These are phyloP conservation scores for Mellivora capensis DNA, from an alignment of 2,113 vertebrate species.

Conservation along the genomic window DNA sequence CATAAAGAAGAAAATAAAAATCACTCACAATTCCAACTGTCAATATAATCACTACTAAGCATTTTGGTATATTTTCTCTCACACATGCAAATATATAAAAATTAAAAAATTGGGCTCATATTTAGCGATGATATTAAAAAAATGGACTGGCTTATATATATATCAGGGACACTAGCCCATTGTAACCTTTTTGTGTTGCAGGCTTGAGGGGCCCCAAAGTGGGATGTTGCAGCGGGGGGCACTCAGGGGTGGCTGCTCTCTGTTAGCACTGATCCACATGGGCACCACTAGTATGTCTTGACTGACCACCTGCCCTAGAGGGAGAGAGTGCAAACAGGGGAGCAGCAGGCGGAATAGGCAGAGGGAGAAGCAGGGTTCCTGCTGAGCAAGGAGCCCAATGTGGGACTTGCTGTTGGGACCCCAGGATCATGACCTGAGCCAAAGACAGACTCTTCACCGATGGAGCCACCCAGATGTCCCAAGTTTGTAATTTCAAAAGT, in stretches of 20 bases:
- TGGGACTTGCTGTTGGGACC: too few relatives aligned
- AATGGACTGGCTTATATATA: neutral
- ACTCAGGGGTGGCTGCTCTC: fast-evolving
- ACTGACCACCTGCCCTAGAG: neutral
- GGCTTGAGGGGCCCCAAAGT: neutral
- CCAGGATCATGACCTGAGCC: too few relatives aligned
- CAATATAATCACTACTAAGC: neutral
- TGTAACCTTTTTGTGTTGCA: neutral
- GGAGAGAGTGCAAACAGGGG: too few relatives aligned
- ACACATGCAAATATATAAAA: neutral
- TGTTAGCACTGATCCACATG: neutral
- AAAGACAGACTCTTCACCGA: too few relatives aligned
- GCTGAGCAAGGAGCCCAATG: too few relatives aligned
- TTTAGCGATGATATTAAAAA: neutral
- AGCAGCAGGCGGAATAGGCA: too few relatives aligned
- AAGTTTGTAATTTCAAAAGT: neutral
- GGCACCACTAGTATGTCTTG: fast-evolving
- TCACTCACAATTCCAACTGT: neutral
- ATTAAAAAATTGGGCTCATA: neutral
- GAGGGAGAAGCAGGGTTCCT: too few relatives aligned
- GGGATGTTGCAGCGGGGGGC: neutral
- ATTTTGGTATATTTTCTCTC: neutral
- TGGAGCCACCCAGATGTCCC: too few relatives aligned
- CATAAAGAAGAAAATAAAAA: neutral
- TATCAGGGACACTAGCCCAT: neutral